A percentile compares a stretch with the other conserved stretches of the same genome.
Evolutionary conservation across 2,113 vertebrate genomes (phyloP).

Genomic region (Hipposideros armiger): DNA sequence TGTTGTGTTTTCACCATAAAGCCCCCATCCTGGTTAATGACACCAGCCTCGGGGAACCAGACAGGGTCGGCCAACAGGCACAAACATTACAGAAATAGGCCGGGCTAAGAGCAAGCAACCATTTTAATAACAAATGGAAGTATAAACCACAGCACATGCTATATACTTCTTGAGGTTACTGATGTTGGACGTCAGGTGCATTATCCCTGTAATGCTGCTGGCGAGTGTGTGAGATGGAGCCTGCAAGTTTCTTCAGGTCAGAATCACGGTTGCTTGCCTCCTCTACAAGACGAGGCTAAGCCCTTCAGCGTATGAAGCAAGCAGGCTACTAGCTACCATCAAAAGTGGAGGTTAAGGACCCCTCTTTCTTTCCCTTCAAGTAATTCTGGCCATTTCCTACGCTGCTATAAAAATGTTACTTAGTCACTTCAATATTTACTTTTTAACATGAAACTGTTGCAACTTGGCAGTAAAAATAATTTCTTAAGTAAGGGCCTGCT

Average conservation of each 20-base stretch:
- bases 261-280: not conserved
- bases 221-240: not conserved
- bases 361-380: not conserved
- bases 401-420: slow-evolving; percentile 63
- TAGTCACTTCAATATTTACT: slow-evolving; percentile 69
- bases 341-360: not conserved
- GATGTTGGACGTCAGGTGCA: slow-evolving; percentile 1
- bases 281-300: not conserved
- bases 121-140: slow-evolving; percentile 62
- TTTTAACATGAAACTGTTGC: slow-evolving; percentile 62
- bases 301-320: not conserved
- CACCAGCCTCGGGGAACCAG: slow-evolving; percentile 54
- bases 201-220: not conserved
- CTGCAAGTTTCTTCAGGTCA: not conserved
- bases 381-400: not conserved
- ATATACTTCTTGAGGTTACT: slow-evolving; percentile 51
- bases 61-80: slow-evolving; percentile 51
- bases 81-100: slow-evolving; percentile 48
- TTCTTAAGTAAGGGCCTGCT: not conserved
- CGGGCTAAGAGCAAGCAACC: slow-evolving; percentile 55
- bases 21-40: slow-evolving; percentile 60
- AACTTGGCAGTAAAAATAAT: slow-evolving; percentile 47
- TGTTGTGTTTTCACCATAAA: slow-evolving; percentile 2
- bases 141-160: slow-evolving; percentile 61
- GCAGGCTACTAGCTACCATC: not conserved